Conservation (phyloP, 2,888 invertebrate species). For the Cephus pulcher region DNA sequence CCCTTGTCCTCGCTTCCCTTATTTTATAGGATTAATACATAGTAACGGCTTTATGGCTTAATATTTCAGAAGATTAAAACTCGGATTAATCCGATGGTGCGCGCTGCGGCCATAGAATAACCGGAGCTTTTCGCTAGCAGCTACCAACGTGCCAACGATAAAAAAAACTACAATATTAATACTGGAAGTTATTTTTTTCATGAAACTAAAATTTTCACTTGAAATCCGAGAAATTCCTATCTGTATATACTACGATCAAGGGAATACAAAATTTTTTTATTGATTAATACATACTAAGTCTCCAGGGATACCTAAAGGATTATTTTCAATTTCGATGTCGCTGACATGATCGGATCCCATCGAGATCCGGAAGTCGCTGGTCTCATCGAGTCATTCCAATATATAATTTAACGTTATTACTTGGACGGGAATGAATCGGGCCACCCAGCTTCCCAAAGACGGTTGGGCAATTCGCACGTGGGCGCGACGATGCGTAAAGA, state of each 20-base stretch:
- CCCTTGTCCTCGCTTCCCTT: constrained; percentile 13
- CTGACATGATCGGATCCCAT: not conserved
- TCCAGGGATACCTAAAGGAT: not conserved
- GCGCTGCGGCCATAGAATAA: not conserved
- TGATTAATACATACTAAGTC: no score
- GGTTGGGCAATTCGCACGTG: constrained; percentile 17
- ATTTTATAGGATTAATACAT: constrained; percentile 43
- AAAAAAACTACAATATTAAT: not conserved
- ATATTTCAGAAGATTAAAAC: constrained; percentile 38
- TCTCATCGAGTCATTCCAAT: not conserved
- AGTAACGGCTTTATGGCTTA: constrained; percentile 41
- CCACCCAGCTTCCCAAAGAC: not conserved
- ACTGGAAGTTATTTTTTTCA: not conserved
- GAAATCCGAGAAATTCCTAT: not conserved
- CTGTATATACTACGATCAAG: not conserved
- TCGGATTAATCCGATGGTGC: constrained; percentile 23
- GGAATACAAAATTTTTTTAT: no score
- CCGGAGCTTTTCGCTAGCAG: not conserved
- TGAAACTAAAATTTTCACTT: not conserved
- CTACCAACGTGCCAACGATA: not conserved
- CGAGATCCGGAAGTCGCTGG: not conserved
- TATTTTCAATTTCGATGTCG: not conserved
- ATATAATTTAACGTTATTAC: not conserved
- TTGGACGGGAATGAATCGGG: not conserved
- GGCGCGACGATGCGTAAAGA: constrained; percentile 39